Evolutionary conservation across 2,113 vertebrate genomes (phyloP).

Genomic region (Cheilinus undulatus): DNA sequence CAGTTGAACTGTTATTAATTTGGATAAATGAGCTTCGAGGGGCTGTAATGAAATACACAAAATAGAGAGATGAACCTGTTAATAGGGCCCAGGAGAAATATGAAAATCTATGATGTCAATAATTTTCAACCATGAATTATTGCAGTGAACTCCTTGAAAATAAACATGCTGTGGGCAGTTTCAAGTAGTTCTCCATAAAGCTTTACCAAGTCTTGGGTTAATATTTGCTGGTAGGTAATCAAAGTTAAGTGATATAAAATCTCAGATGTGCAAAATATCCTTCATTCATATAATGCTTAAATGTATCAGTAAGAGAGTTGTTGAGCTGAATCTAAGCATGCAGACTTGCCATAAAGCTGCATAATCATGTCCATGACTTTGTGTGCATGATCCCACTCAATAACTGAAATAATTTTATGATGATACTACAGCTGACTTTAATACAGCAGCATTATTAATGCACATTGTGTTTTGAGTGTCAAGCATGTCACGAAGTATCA

Average conservation of each 20-base stretch:
- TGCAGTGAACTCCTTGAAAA: not conserved
- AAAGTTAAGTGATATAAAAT: too few relatives aligned
- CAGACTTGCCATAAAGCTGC: not conserved
- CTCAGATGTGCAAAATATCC: not conserved
- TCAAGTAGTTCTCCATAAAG: not conserved
- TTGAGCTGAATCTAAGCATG: not conserved
- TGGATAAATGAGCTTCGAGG: not conserved
- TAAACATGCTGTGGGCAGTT: constrained; percentile 4
- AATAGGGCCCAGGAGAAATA: constrained; percentile 24
- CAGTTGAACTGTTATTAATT: constrained; percentile 11
- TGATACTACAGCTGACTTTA: constrained; percentile 9
- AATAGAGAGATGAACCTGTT: not conserved
- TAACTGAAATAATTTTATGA: constrained; percentile 15
- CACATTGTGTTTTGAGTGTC: constrained; percentile 47
- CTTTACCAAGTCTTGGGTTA: not conserved
- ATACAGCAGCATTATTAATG: constrained; percentile 13
- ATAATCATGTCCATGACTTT: not conserved
- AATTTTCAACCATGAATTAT: constrained; percentile 4
- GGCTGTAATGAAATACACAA: not conserved
- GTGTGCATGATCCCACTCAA: constrained; percentile 9
- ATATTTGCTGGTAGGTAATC: not conserved
- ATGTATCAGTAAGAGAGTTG: not conserved
- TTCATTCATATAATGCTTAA: not conserved
- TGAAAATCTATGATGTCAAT: constrained; percentile 4
- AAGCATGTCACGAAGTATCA: constrained; percentile 35